Conservation (phyloP, 2,113 vertebrate genomes). For the Tychaedon coryphoeus region DNA sequence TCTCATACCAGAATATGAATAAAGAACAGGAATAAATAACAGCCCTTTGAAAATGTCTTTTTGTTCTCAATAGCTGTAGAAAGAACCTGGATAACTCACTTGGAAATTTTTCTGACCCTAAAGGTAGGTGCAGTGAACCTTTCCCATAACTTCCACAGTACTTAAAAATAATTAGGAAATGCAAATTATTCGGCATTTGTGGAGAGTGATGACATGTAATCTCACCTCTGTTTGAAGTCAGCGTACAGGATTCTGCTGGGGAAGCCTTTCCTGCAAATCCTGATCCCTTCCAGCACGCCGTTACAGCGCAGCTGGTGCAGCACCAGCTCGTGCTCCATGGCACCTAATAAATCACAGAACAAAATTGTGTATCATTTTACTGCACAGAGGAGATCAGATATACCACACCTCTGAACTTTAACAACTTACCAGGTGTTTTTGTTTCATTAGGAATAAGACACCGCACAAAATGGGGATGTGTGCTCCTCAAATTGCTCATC, state of each 20-base stretch:
- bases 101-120: not conserved
- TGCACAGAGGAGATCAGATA: not conserved
- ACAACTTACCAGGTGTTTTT: conserved; percentile 59
- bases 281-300: conserved; percentile 38
- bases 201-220: not conserved
- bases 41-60: not conserved
- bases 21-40: not conserved
- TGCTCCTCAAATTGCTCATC: conserved; percentile 59
- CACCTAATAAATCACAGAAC: conserved; percentile 29
- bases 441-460: conserved; percentile 63
- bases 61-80: not conserved
- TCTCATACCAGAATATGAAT: not conserved
- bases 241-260: conserved; percentile 58
- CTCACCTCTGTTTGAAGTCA: conserved; percentile 59
- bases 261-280: conserved; percentile 60
- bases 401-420: not conserved
- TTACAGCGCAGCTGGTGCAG: conserved; percentile 59
- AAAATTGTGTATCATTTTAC: not conserved
- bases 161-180: not conserved
- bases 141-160: not conserved
- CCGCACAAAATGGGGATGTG: conserved; percentile 58
- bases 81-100: not conserved
- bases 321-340: conserved; percentile 61
- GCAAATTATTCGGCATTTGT: not conserved
- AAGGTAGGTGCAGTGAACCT: not conserved